Percentiles rank a stretch among this genome's conserved stretches.
Conservation (phyloP, 1,140 invertebrate species). For the Trissolcus basalis region DNA sequence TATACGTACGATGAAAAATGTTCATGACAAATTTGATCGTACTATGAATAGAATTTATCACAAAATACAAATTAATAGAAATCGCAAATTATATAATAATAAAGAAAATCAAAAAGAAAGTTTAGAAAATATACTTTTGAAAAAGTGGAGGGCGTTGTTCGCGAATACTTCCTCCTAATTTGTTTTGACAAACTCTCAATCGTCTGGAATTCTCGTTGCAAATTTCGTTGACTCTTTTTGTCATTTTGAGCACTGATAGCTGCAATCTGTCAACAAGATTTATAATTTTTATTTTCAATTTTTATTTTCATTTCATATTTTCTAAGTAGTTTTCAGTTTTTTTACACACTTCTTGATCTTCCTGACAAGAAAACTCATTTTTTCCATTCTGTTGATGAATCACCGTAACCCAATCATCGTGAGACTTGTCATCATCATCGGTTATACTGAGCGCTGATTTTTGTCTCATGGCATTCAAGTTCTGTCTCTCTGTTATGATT, state of each 20-base stretch:
- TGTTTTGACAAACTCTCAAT: slow-evolving; percentile 53
- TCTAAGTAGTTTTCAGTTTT: slow-evolving; percentile 11
- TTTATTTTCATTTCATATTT: background rate
- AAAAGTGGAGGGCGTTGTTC: slow-evolving; percentile 22
- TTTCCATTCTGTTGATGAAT: slow-evolving; percentile 67
- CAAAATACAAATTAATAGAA: too few species aligned
- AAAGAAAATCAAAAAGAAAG: too few species aligned
- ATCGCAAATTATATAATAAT: too few species aligned
- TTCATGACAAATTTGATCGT: too few species aligned
- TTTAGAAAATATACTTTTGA: slow-evolving; percentile 60
- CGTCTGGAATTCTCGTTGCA: slow-evolving; percentile 43
- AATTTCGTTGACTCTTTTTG: slow-evolving; percentile 30
- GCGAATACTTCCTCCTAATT: slow-evolving; percentile 25
- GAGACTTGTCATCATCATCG: slow-evolving; percentile 61
- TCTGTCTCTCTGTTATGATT: slow-evolving; percentile 70
- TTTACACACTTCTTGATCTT: slow-evolving; percentile 76
- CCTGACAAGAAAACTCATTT: slow-evolving; percentile 72
- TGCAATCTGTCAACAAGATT: slow-evolving; percentile 32
- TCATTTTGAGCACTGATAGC: slow-evolving; percentile 43
- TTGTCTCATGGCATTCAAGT: slow-evolving; percentile 40
- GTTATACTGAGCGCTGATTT: slow-evolving; percentile 38
- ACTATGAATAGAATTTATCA: too few species aligned
- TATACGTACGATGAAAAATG: too few species aligned
- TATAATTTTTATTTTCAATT: too few species aligned
- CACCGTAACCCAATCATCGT: slow-evolving; percentile 51